These are phyloP conservation scores for Cossypha niveicapilla DNA, from an alignment of 2,797 vertebrate species.

Conservation along the genomic window DNA sequence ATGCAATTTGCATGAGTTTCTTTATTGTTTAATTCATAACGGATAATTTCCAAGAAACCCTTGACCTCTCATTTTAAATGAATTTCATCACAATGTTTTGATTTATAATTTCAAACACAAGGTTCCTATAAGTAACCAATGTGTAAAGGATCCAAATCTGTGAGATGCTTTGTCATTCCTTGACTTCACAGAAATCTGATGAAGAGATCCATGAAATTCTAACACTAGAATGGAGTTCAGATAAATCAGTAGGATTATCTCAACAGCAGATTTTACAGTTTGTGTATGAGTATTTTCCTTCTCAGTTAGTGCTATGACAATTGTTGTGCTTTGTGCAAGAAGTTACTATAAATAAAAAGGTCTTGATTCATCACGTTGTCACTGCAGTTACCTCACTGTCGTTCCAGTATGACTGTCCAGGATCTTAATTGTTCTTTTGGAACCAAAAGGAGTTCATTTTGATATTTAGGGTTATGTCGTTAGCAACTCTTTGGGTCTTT, in stretches of 20 bases:
- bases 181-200: not conserved
- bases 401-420: not conserved
- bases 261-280: not conserved
- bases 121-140: not conserved
- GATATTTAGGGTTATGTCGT: not conserved
- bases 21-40: slow-evolving; percentile 7
- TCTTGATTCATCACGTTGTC: not conserved
- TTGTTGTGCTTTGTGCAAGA: not conserved
- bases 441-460: not conserved
- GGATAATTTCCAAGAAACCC: not conserved
- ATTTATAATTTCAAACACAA: slow-evolving; percentile 16
- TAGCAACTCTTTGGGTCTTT: not conserved
- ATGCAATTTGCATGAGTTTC: not conserved
- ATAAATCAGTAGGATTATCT: not conserved
- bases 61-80: not conserved
- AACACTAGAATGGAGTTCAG: not conserved
- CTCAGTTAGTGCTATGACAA: not conserved
- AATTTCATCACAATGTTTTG: not conserved
- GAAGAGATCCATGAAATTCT: not conserved
- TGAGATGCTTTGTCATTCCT: not conserved
- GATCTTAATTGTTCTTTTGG: not conserved
- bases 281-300: not conserved
- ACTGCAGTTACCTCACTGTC: not conserved
- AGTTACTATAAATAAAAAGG: not conserved
- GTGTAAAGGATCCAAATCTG: not conserved